Evolutionary conservation across 2,888 invertebrate species (phyloP), one percentile per base, ranked within the genome.

Genomic region (Melangyna quadrimaculata): DNA sequence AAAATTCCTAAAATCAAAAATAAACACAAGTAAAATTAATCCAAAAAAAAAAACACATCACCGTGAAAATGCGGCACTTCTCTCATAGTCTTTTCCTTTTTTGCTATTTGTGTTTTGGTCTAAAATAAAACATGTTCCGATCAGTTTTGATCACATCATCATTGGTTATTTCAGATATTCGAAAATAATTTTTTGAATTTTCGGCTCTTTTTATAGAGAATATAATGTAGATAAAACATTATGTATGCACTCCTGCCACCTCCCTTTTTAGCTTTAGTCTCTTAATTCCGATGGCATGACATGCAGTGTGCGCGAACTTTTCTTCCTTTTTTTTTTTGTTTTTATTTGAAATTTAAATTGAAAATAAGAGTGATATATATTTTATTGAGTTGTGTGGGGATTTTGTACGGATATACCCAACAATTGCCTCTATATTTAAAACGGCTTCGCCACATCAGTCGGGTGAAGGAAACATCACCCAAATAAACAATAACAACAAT

Each of bases 141-240:
- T 74, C 74, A 69, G 12, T 55, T 67, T 67, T 69, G 70, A 81
- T 83, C 73, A 55, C 78, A 74, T 82, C 78, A 74, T 74, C 73
- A 78, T 78, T 63, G 79, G 83, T 74, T 78, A 83, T 79, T 75
- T 84, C 59, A 27, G 83, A 84, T 84, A 84, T 79, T 84, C 74
- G 79, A 79, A 83, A 79, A 84, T 84, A 74, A 75, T 80, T 77
- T 75, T 80, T 35, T 57, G 71, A 84, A 32, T 69, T 80, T 75
- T 75, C 72, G 63, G 74, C 65, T 79, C 72, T 82, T 82, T 78
- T 40, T 63, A 77, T 83, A 73, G 63, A 75, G 48, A 59, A n/a
- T n/a, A n/a, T n/a, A n/a, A n/a, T n/a, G n/a, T n/a, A n/a, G n/a
- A n/a, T n/a, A n/a, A n/a, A n/a, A n/a, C n/a, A n/a, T n/a, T n/a